Percentiles rank a stretch among this genome's conserved stretches.
These are phyloP conservation scores for Peromyscus maniculatus DNA, from an alignment of 2,113 vertebrate species.

Conservation along the genomic window DNA sequence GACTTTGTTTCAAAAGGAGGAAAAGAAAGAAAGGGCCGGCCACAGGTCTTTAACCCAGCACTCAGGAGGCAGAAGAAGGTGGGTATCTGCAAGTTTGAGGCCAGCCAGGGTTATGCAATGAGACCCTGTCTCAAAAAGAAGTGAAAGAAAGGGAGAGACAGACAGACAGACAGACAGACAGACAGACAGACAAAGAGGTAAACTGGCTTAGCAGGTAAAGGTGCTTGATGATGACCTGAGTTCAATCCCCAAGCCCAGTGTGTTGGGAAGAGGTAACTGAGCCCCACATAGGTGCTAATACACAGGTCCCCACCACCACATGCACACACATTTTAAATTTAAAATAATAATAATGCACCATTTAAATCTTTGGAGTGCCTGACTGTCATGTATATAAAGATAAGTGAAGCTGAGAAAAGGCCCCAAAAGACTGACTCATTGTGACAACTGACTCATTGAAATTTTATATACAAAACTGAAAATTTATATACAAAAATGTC, in stretches of 20 bases:
- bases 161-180: not conserved
- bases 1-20: not conserved
- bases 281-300: not conserved
- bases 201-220: not conserved
- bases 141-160: not conserved
- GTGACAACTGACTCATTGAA: not conserved
- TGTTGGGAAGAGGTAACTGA: not conserved
- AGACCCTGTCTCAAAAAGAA: not conserved
- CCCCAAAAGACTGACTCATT: not conserved
- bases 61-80: not conserved
- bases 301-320: not conserved
- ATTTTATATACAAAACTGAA: not conserved
- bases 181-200: not conserved
- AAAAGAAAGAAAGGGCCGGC: not conserved
- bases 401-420: not conserved
- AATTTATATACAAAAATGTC: conserved; percentile 2
- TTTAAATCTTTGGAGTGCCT: not conserved
- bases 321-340: not conserved
- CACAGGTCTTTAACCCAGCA: not conserved
- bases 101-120: not conserved
- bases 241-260: not conserved
- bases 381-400: not conserved
- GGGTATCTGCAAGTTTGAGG: not conserved
- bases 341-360: not conserved
- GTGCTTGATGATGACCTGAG: too few species aligned